Evolutionary conservation across 1,140 invertebrate genomes (phyloP).

Genomic region (Pseudomyrmex dendroicus): DNA sequence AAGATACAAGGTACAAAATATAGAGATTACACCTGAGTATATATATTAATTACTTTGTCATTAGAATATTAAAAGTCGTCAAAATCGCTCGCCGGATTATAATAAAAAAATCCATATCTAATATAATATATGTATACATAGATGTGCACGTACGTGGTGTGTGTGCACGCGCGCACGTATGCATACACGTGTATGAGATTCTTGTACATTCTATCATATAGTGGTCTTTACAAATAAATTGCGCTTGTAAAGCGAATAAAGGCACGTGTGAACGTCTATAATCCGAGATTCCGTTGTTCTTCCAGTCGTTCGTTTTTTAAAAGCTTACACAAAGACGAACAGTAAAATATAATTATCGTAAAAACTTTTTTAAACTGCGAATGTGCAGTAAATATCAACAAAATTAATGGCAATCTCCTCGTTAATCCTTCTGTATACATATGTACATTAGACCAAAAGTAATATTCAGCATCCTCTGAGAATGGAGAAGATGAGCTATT

Average conservation of each 20-base stretch:
- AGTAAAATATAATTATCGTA: neutral
- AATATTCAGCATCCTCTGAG: no score
- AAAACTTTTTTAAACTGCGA: slow-evolving; percentile 4
- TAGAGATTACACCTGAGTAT: slow-evolving; percentile 32
- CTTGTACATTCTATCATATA: slow-evolving; percentile 41
- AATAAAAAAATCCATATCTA: slow-evolving; percentile 45
- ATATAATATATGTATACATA: slow-evolving; percentile 26
- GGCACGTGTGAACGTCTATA: slow-evolving; percentile 19
- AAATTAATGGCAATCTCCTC: neutral
- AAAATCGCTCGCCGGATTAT: slow-evolving; percentile 40
- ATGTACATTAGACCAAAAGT: no score
- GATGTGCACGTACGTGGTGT: no score
- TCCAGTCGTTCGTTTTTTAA: neutral
- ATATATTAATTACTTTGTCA: slow-evolving; percentile 26
- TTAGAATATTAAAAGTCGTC: slow-evolving; percentile 36
- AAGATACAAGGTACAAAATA: slow-evolving; percentile 23
- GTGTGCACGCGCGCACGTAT: no score
- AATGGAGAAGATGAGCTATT: no score
- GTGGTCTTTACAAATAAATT: slow-evolving; percentile 42
- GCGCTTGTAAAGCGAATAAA: slow-evolving; percentile 28
- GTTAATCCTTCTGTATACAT: no score
- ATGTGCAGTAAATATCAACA: neutral
- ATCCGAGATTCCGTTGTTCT: slow-evolving; percentile 24
- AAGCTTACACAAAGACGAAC: neutral
- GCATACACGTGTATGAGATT: slow-evolving; percentile 21